Evolutionary conservation across 2,113 vertebrate genomes (phyloP).

Genomic region (Callorhinus ursinus): DNA sequence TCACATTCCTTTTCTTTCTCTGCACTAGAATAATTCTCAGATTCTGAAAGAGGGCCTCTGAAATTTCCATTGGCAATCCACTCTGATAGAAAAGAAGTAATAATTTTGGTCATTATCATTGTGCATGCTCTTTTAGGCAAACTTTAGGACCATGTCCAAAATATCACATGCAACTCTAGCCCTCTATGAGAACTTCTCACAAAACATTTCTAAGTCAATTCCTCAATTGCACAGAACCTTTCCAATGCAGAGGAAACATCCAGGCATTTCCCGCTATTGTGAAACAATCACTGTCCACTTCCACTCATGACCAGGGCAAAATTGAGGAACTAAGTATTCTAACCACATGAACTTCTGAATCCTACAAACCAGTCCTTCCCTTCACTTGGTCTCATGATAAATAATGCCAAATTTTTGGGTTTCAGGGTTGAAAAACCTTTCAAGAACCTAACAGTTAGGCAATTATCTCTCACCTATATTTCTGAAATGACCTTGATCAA

Average conservation of each 20-base stretch:
- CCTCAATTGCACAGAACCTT: background rate
- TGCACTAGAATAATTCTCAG: background rate
- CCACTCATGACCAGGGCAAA: background rate
- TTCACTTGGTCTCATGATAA: background rate
- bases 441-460: background rate
- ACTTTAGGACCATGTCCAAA: background rate
- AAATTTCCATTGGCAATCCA: background rate
- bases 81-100: background rate
- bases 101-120: background rate
- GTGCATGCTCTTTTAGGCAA: background rate
- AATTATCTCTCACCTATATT: background rate
- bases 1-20: background rate
- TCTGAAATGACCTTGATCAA: background rate
- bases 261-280: background rate
- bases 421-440: background rate
- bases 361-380: background rate
- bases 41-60: background rate
- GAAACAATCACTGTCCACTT: background rate
- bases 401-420: background rate
- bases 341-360: background rate
- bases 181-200: background rate
- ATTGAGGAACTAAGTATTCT: background rate
- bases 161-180: background rate
- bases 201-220: conserved; percentile 5
- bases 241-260: background rate